A percentile compares a stretch with the other conserved stretches of the same genome.
These are phyloP conservation scores for Sebastes diploproa DNA, from an alignment of 2,797 vertebrate species.

Conservation along the genomic window DNA sequence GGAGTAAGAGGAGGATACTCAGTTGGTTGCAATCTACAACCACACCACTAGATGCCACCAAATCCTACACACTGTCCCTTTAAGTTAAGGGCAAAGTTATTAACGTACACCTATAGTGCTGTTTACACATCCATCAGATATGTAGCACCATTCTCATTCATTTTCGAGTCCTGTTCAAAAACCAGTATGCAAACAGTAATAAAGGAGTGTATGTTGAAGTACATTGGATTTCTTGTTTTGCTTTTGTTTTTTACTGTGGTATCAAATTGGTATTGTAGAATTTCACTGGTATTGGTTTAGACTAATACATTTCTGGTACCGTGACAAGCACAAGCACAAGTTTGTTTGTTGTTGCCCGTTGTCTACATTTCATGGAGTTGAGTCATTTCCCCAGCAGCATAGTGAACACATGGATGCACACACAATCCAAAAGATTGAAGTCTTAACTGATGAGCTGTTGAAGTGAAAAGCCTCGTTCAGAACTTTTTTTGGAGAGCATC, in stretches of 20 bases:
- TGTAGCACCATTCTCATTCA: not conserved
- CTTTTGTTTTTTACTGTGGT: no score
- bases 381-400: conserved; percentile 16
- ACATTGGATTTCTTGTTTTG: no score
- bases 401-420: conserved; percentile 9
- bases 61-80: not conserved
- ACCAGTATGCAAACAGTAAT: no score
- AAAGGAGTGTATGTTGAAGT: no score
- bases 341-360: not conserved
- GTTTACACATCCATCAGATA: not conserved
- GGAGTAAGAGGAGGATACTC: no score
- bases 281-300: no score
- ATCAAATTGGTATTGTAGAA: no score
- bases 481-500: conserved; percentile 48
- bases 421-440: conserved; percentile 19
- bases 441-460: conserved; percentile 14
- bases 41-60: no score
- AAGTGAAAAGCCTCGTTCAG: conserved; percentile 37
- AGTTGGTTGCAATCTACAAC: no score
- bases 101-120: not conserved
- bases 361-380: not conserved
- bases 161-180: not conserved
- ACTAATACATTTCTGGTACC: no score
- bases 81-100: no score
- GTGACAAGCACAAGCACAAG: not conserved